These are phyloP conservation scores for Urophycis tenuis DNA, from an alignment of 2,797 vertebrate genomes.

Conservation along the genomic window DNA sequence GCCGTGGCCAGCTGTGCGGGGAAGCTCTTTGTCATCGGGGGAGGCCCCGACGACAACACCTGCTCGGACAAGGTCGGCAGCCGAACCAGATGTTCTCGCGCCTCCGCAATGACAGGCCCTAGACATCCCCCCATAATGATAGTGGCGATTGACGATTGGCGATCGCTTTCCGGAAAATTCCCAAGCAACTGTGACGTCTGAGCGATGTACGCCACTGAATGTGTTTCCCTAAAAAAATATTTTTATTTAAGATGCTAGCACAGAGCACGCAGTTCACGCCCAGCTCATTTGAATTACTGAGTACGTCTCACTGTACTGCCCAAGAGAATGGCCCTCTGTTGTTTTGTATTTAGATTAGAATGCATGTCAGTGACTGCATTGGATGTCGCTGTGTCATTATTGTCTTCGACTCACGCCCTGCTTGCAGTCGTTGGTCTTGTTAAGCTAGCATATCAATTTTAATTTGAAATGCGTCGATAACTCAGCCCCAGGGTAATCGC, in stretches of 20 bases:
- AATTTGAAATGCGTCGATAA: not conserved
- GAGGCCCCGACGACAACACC: conserved; percentile 91
- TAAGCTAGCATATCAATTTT: conserved; percentile 4
- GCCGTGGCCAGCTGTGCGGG: conserved; percentile 89
- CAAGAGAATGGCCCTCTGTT: not conserved
- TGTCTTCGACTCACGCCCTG: not conserved
- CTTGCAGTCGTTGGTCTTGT: conserved; percentile 11
- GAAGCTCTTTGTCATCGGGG: conserved; percentile 94
- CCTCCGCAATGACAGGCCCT: not conserved
- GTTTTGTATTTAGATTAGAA: not conserved
- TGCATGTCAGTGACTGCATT: too few relatives aligned
- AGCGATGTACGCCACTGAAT: too few relatives aligned
- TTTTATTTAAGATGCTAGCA: too few relatives aligned
- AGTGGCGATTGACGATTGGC: not conserved
- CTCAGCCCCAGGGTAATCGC: not conserved
- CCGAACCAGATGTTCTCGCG: not conserved
- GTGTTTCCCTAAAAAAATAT: too few relatives aligned
- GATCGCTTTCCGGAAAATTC: not conserved
- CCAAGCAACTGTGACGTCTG: not conserved
- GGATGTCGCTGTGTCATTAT: not conserved
- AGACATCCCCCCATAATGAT: not conserved
- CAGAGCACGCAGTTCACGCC: too few relatives aligned
- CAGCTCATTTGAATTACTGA: not conserved
- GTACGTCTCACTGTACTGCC: not conserved
- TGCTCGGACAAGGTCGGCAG: conserved; percentile 90